A percentile compares a stretch with the other conserved stretches of the same genome.
Conservation (phyloP, 2,113 vertebrate genomes). For the Melanostigma gelatinosum region DNA sequence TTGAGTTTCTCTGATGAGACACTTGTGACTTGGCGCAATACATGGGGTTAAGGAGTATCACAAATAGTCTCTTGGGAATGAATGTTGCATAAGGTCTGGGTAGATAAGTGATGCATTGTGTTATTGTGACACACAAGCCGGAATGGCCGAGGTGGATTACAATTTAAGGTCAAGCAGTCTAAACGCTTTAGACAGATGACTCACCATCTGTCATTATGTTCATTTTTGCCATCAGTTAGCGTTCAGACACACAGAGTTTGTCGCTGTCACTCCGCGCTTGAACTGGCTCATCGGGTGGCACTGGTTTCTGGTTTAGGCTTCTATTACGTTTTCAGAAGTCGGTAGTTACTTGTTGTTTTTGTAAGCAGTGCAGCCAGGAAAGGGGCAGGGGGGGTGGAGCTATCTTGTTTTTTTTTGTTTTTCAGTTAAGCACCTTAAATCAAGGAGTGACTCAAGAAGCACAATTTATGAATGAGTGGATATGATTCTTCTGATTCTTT, state of each 20-base stretch:
- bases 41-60: constrained; percentile 50
- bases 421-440: background rate
- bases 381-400: background rate
- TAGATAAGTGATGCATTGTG: constrained; percentile 43
- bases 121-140: constrained; percentile 19
- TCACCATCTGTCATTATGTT: constrained; percentile 46
- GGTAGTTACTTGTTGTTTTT: background rate
- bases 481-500: background rate
- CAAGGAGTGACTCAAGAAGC: constrained; percentile 11
- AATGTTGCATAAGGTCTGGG: constrained; percentile 43
- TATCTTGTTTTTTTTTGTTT: background rate
- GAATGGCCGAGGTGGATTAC: constrained; percentile 24
- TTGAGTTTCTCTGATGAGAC: constrained; percentile 38
- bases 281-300: constrained; percentile 17
- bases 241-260: constrained; percentile 23
- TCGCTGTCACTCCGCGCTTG: background rate
- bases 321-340: background rate
- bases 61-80: constrained; percentile 34
- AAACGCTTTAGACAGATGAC: constrained; percentile 36
- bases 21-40: constrained; percentile 42
- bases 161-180: constrained; percentile 41
- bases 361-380: background rate
- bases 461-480: constrained; percentile 20
- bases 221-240: constrained; percentile 20
- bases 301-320: constrained; percentile 15